Evolutionary conservation across 2,888 invertebrate genomes (phyloP).

Genomic region (Drosophila infuscata): DNA sequence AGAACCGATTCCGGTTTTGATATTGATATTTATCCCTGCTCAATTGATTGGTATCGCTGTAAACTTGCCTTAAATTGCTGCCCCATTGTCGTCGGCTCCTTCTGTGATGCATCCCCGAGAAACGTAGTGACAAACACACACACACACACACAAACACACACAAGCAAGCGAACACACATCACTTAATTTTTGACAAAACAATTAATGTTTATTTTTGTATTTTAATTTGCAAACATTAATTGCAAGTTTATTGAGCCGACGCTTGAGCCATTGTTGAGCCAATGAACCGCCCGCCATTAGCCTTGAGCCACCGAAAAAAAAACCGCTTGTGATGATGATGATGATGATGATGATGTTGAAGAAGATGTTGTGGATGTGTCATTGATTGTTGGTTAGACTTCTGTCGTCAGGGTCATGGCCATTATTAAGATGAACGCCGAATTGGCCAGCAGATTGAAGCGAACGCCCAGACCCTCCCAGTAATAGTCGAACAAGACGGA

Average conservation of each 20-base stretch:
- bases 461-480: slow-evolving; percentile 55
- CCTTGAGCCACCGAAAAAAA: slow-evolving; percentile 52
- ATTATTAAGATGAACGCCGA: slow-evolving; percentile 64
- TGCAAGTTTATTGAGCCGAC: slow-evolving; percentile 78
- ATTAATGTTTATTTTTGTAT: slow-evolving; percentile 81
- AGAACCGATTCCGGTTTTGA: slow-evolving; percentile 23
- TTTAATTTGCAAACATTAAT: slow-evolving; percentile 80
- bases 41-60: slow-evolving; percentile 52
- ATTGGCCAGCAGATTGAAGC: slow-evolving; percentile 58
- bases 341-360: not conserved
- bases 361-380: not conserved
- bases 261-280: slow-evolving; percentile 56
- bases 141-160: slow-evolving; percentile 5
- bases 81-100: slow-evolving; percentile 17
- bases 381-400: slow-evolving; percentile 13
- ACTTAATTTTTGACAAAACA: slow-evolving; percentile 72
- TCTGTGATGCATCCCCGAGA: slow-evolving; percentile 7
- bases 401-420: slow-evolving; percentile 53
- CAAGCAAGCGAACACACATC: slow-evolving; percentile 8
- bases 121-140: not conserved
- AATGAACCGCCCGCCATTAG: slow-evolving; percentile 59
- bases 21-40: slow-evolving; percentile 37
- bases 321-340: slow-evolving; percentile 5
- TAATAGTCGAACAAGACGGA: slow-evolving; percentile 66
- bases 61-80: slow-evolving; percentile 57